A percentile compares a stretch with the other conserved stretches of the same genome.
Conservation (phyloP, 1,140 invertebrate genomes). For the Calliphora vicina region DNA sequence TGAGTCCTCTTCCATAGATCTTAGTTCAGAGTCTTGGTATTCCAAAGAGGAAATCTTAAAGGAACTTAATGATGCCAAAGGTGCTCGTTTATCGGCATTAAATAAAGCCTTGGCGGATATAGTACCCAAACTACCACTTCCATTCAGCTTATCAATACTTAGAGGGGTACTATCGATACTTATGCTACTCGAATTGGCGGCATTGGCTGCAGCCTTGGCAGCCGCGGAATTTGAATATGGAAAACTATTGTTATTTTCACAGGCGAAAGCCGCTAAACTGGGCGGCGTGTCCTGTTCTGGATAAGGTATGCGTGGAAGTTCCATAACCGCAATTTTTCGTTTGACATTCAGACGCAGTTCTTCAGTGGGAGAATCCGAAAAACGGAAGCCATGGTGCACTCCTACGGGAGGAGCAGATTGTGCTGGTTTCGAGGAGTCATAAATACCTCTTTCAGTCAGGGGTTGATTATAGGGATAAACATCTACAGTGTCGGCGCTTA, state of each 20-base stretch:
- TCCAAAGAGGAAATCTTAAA: conserved; percentile 74
- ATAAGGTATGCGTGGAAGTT: conserved; percentile 49
- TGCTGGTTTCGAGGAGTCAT: conserved; percentile 45
- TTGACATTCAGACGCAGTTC: conserved; percentile 55
- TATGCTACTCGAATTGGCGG: conserved; percentile 53
- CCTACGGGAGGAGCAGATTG: conserved; percentile 49
- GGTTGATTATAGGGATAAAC: conserved; percentile 58
- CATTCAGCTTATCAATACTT: conserved; percentile 53
- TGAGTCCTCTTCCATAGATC: conserved; percentile 76
- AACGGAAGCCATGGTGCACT: conserved; percentile 47
- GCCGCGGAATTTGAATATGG: conserved; percentile 48
- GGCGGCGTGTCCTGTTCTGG: conserved; percentile 35
- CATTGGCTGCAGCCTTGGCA: conserved; percentile 49
- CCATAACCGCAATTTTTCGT: conserved; percentile 54
- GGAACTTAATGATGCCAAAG: conserved; percentile 80
- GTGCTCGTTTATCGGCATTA: conserved; percentile 67
- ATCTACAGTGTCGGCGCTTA: conserved; percentile 59
- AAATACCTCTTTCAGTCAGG: conserved; percentile 17
- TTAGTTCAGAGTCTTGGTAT: conserved; percentile 70
- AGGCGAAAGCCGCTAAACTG: conserved; percentile 1
- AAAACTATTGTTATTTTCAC: conserved; percentile 43
- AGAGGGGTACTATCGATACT: conserved; percentile 58
- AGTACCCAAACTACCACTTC: conserved; percentile 54
- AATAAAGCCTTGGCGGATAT: conserved; percentile 46
- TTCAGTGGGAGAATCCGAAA: conserved; percentile 54